phyloP scores from a whole-genome alignment of 2,888 invertebrate genomes.

The Branchellion lobata region DNA sequence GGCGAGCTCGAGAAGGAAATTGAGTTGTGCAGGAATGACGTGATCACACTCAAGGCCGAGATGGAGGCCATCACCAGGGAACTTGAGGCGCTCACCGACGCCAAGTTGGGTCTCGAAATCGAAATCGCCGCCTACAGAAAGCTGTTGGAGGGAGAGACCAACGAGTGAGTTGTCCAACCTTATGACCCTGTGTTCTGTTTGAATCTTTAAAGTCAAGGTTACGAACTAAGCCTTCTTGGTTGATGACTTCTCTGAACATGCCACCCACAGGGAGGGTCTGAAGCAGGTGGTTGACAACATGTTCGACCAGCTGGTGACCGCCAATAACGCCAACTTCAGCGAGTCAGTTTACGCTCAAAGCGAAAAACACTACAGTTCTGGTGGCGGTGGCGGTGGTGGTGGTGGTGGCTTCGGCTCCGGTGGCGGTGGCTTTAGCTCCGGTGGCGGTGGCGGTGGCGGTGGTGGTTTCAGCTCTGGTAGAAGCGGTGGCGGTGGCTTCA shows the following conservation, averaged over 20 bases:
- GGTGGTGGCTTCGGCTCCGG: constrained; percentile 10
- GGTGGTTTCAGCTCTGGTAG: constrained; percentile 11
- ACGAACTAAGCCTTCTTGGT: background rate
- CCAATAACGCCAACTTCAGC: background rate
- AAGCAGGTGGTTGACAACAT: constrained; percentile 42
- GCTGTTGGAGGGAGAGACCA: constrained; percentile 66
- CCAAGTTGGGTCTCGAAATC: constrained; percentile 65
- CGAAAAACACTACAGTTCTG: background rate
- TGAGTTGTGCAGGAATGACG: constrained; percentile 57
- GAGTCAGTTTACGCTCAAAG: background rate
- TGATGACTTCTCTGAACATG: background rate
- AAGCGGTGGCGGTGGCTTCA: background rate
- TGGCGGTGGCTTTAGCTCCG: constrained; percentile 12
- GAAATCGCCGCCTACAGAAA: constrained; percentile 67
- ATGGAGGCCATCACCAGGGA: constrained; percentile 62
- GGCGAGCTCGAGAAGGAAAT: constrained; percentile 63
- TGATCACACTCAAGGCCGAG: constrained; percentile 58
- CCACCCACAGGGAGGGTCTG: constrained; percentile 24
- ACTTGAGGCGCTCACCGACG: constrained; percentile 62
- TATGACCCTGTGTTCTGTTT: background rate
- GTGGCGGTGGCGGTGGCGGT: constrained; percentile 20
- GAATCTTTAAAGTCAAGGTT: background rate
- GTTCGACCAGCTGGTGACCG: constrained; percentile 31
- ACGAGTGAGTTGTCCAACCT: constrained; percentile 58
- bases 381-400: background rate